Evolutionary conservation across 2,888 invertebrate species (phyloP), one percentile per base, ranked within the genome.

Genomic region (Marasmarcha lunaedactyla): DNA sequence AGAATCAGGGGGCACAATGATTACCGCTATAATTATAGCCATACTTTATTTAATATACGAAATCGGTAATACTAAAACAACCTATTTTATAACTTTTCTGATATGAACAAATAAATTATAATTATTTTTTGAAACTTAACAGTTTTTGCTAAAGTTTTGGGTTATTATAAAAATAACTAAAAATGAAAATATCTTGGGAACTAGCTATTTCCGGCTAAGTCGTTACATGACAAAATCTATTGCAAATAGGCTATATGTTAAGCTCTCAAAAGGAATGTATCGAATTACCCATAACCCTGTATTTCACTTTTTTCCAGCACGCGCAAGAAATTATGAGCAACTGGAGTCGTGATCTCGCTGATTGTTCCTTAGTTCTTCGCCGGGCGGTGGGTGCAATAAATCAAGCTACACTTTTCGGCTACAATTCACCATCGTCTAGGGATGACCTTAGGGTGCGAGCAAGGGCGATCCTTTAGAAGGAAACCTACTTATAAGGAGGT

Each of bases 401-500:
- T 65, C 88, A 90, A 49, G 84, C 85, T 1, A 87, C 92, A 0
- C 69, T 95, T 35, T 94, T 93, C 58, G 92, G 93, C 0, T 89
- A 89, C 59, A 86, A 79, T 40, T 89, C 93, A 0, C 86, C 90
- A 0, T 63, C 94, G 10, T 84, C 85, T 44, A 85, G 86, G 49
- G 84, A 76, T 2, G 92, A 92, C 55, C 52, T 68, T 1, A 74
- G 91, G 43, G 63, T 93, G 6, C 71, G 91, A 48, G 87, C 86
- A 13, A 85, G 95, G 46, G 95, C 95, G 0, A 94, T 95, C 70
- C 89, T 91, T 91, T 0, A 94, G 95, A 0, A 83, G 90, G 49
- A 86, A 93, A 50, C 92, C 95, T 0, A 93, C 93, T 0, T 91
- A 89, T 52, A 90, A 87, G 38, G 95, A 95, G 77, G 88, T 93